Percentiles rank a stretch among this genome's conserved stretches.
Evolutionary conservation across 2,113 vertebrate genomes (phyloP).

Genomic region (Turdus rufiventris): DNA sequence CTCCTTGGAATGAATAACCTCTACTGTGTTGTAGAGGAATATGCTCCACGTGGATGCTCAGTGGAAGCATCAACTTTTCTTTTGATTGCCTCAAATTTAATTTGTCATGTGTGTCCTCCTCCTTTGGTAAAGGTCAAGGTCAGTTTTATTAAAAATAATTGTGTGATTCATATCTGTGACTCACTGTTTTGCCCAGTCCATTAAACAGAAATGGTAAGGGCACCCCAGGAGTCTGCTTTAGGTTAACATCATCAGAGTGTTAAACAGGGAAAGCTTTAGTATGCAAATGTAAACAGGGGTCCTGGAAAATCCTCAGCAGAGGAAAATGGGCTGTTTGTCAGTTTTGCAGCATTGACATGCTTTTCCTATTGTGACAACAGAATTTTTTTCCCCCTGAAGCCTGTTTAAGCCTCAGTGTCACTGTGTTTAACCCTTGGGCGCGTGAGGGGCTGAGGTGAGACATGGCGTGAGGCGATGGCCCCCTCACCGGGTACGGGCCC

Average conservation of each 20-base stretch:
- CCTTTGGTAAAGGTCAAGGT: not conserved
- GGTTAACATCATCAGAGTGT: not conserved
- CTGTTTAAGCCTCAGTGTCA: not conserved
- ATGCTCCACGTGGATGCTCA: not conserved
- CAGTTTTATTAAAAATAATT: not conserved
- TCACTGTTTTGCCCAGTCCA: not conserved
- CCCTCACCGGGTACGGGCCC: accelerated
- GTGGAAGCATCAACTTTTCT: not conserved
- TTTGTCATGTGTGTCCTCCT: not conserved
- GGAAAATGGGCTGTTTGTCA: not conserved
- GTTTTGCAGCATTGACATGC: not conserved
- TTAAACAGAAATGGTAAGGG: not conserved
- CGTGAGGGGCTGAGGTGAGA: not conserved
- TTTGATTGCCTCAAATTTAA: not conserved
- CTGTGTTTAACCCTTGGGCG: not conserved
- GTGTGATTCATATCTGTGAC: not conserved
- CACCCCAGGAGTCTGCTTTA: not conserved
- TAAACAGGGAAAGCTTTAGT: not conserved
- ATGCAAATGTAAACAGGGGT: not conserved
- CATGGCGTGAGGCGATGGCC: not conserved
- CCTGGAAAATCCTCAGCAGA: not conserved
- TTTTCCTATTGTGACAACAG: not conserved
- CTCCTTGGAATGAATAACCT: not conserved
- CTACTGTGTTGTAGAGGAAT: not conserved
- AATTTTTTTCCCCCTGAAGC: not conserved